Percentiles rank a stretch among this genome's conserved stretches.
Evolutionary conservation across 1,140 invertebrate species (phyloP).

Genomic region (Campoletis sonorensis): DNA sequence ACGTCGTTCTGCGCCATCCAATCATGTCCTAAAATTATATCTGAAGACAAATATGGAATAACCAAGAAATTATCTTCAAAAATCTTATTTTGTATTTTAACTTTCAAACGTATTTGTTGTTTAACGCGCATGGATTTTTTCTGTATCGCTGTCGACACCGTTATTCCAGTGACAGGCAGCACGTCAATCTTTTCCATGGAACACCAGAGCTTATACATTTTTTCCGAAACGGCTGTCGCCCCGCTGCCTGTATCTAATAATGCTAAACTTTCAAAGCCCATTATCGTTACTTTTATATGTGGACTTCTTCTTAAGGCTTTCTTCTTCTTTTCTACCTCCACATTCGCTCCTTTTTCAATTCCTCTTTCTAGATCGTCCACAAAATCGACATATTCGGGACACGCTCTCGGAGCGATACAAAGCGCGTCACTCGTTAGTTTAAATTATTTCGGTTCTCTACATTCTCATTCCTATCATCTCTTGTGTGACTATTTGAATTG

Average conservation of each 20-base stretch:
- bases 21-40: too few relatives aligned
- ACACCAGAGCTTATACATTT: not conserved
- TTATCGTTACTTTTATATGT: conserved; percentile 8
- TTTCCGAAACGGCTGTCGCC: conserved; percentile 49
- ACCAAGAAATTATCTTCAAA: too few relatives aligned
- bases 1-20: too few relatives aligned
- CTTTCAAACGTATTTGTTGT: not conserved
- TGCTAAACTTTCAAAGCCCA: not conserved
- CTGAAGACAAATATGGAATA: too few relatives aligned
- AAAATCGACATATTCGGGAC: not conserved
- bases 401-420: not conserved
- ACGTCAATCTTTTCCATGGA: not conserved
- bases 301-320: too few relatives aligned
- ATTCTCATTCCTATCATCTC: not conserved
- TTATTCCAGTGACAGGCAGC: not conserved
- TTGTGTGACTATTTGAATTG: not conserved
- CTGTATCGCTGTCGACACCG: not conserved
- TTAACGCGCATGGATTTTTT: not conserved
- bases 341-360: not conserved
- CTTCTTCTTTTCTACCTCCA: not conserved
- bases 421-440: not conserved
- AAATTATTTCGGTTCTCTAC: not conserved
- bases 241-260: conserved; percentile 53
- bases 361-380: not conserved
- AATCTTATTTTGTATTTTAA: not conserved